Evolutionary conservation across 2,888 invertebrate species (phyloP).

Genomic region (Schizaphis graminum): DNA sequence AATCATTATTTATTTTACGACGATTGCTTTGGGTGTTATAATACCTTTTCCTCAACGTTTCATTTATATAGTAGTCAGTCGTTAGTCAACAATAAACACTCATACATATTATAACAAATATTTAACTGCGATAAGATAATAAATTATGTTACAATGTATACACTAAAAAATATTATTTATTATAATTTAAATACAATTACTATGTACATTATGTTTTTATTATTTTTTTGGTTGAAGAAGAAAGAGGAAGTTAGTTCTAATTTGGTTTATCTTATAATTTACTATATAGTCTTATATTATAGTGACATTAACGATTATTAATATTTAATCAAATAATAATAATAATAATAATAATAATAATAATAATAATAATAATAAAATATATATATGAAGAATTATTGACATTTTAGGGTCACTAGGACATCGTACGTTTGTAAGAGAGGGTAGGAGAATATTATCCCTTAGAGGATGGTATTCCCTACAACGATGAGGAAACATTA

Average conservation of each 20-base stretch:
- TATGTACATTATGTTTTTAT: neutral
- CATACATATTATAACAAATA: constrained; percentile 51
- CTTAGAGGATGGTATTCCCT: constrained; percentile 56
- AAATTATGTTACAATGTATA: constrained; percentile 39
- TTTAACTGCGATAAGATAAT: constrained; percentile 63
- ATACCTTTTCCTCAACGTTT: constrained; percentile 50
- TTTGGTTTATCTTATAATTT: neutral
- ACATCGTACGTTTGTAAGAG: constrained; percentile 13
- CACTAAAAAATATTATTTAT: constrained; percentile 38
- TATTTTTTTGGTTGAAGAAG: neutral
- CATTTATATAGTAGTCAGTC: constrained; percentile 51
- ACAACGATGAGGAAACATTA: constrained; percentile 48
- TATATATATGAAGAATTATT: constrained; percentile 48
- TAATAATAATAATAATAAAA: no score
- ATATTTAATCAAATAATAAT: constrained; percentile 35
- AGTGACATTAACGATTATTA: neutral
- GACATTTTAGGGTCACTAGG: constrained; percentile 63
- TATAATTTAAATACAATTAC: constrained; percentile 35
- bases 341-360: neutral
- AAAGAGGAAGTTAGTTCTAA: neutral
- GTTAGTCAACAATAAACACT: constrained; percentile 63
- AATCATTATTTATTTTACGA: constrained; percentile 63
- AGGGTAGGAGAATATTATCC: constrained; percentile 44
- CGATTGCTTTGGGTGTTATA: constrained; percentile 58
- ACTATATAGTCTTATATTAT: neutral